Conservation (phyloP, 2,888 invertebrate genomes). For the Apamea epomidion region DNA sequence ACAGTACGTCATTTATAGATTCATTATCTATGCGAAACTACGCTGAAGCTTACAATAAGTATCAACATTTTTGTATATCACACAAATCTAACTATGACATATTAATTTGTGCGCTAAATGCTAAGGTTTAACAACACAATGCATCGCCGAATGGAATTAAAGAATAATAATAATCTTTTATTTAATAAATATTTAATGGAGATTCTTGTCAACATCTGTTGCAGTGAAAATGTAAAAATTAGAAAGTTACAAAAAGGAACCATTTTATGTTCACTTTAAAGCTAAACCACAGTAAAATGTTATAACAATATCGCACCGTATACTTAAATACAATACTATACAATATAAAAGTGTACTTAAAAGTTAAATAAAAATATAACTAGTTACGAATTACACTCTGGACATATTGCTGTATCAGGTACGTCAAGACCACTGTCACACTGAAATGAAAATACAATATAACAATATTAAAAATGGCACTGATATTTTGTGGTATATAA, state of each 20-base stretch:
- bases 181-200: conserved; percentile 25
- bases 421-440: conserved; percentile 85
- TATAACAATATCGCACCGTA: conserved; percentile 41
- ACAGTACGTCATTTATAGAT: conserved; percentile 4
- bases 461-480: conserved; percentile 68
- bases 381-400: conserved; percentile 77
- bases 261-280: conserved; percentile 51
- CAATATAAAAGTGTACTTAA: conserved; percentile 7
- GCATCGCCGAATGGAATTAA: not conserved
- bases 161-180: conserved; percentile 1
- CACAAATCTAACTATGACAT: not conserved
- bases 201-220: conserved; percentile 8
- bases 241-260: conserved; percentile 9
- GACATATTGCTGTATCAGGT: conserved; percentile 86
- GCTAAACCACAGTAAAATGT: conserved; percentile 62
- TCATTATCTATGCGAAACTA: not conserved
- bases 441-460: conserved; percentile 83
- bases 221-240: not conserved
- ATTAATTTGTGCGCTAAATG: not conserved
- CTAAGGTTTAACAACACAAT: not conserved
- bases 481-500: conserved; percentile 16
- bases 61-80: not conserved
- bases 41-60: not conserved
- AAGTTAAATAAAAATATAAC: conserved; percentile 18
- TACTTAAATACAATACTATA: conserved; percentile 29